Conservation (phyloP, 2,113 vertebrate genomes). For the Dromas ardeola region DNA sequence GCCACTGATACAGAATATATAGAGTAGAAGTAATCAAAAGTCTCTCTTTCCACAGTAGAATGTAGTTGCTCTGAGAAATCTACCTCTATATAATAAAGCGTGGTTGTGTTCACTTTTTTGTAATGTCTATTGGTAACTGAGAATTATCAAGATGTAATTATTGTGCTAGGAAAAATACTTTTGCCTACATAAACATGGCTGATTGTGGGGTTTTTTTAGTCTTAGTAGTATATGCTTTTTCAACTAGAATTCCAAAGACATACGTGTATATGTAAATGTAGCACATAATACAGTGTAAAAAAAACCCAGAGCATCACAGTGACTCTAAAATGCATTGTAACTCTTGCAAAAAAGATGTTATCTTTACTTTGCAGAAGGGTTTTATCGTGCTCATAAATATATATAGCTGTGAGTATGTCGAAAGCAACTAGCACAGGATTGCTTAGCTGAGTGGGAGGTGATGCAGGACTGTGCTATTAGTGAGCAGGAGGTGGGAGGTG, state of each 20-base stretch:
- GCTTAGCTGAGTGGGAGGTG: constrained; percentile 80
- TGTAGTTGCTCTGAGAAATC: not conserved
- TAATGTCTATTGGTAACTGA: not conserved
- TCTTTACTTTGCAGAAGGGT: constrained; percentile 67
- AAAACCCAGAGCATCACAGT: not conserved
- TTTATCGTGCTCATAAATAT: constrained; percentile 74
- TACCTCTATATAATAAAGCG: not conserved
- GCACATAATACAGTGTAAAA: not conserved
- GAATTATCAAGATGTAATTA: not conserved
- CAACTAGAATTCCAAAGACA: not conserved
- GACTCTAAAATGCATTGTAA: constrained; percentile 55
- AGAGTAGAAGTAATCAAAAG: not conserved
- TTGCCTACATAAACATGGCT: not conserved
- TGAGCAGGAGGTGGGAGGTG: constrained; percentile 80
- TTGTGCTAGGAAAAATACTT: not conserved
- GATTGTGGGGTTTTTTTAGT: not conserved
- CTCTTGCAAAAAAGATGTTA: constrained; percentile 44
- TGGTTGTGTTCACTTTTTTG: not conserved
- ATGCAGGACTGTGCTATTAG: constrained; percentile 83
- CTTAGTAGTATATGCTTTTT: not conserved
- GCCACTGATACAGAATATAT: not conserved
- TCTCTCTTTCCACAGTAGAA: not conserved
- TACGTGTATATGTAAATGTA: not conserved
- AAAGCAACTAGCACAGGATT: constrained; percentile 76
- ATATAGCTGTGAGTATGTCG: constrained; percentile 77